These are phyloP conservation scores for Sebastes schlegelii DNA, from an alignment of 2,113 vertebrate genomes.

Conservation along the genomic window DNA sequence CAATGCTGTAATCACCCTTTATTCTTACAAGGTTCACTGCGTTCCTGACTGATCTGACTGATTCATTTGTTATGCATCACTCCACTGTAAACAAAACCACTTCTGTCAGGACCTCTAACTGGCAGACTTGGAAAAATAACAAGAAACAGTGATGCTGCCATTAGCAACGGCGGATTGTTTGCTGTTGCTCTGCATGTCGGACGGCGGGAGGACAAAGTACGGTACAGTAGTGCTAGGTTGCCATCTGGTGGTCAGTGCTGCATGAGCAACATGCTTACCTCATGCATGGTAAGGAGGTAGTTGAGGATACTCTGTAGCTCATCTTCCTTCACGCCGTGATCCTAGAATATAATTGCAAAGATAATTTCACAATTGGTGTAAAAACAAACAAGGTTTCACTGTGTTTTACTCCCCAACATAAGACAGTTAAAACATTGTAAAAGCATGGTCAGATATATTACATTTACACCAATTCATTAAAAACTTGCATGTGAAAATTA, in stretches of 20 bases:
- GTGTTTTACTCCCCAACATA: neutral
- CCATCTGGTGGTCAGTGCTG: constrained; percentile 74
- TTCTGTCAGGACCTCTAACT: constrained; percentile 51
- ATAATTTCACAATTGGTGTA: neutral
- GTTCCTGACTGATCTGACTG: constrained; percentile 51
- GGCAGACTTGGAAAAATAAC: constrained; percentile 58
- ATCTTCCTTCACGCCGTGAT: constrained; percentile 95
- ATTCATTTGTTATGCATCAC: constrained; percentile 59
- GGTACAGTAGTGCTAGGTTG: constrained; percentile 45
- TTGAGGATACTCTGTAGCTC: constrained; percentile 98
- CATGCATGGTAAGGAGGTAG: constrained; percentile 97
- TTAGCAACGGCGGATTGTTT: constrained; percentile 2
- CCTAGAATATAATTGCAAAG: constrained; percentile 83
- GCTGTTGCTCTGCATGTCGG: constrained; percentile 17
- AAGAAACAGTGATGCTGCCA: constrained; percentile 45
- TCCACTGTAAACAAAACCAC: constrained; percentile 64
- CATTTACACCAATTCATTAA: too few relatives aligned
- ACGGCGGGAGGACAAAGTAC: neutral
- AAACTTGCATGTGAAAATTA: too few relatives aligned
- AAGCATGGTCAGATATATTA: too few relatives aligned
- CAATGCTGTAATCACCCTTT: constrained; percentile 37
- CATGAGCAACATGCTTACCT: constrained; percentile 83
- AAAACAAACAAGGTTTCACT: neutral
- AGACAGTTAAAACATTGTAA: neutral
- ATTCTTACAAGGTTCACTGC: constrained; percentile 42